Base-by-base conservation (phyloP, 2,797 vertebrate species). In the Pseudochirops corinnae region DNA sequence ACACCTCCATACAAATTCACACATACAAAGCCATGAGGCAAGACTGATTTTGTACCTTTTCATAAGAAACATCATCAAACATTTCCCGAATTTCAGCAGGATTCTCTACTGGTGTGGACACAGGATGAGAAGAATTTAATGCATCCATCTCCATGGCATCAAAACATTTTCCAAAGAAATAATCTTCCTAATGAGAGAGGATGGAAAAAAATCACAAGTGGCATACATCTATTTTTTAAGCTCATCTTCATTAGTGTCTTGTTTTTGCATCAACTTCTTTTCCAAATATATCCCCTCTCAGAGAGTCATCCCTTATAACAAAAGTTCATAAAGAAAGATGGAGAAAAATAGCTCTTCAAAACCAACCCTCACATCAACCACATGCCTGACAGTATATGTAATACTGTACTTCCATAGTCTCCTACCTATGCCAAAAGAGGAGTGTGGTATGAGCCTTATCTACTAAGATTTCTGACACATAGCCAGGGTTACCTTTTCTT, bases 41-140 rank as follows among this genome's bases (percentile, higher is more conserved):
- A 74, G 4, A 60, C 91, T 82, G 13, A 28, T 29, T 56, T 90
- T 93, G 97, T 98, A 99, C 99, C 99, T 99, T 99, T 28, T 99
- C 99, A 57, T 99, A 99, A 1, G 99, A 99, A 94, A 99, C 99
- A 0, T 99, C 98, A 91, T 99, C 99, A 95, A 99, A 99, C 99
- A 99, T 99, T 98, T 99, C 99, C 98, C 98, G 98, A 98, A 99
- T 99, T 98, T 99, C 99, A 90, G 99, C 98, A 96, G 99, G 99
- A 97, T 99, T 99, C 98, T 99, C 99, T 95, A 99, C 99, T 0
- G 98, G 98, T 46, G 98, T 99, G 82, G 99, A 99, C 91, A 99
- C 97, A 0, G 99, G 99, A 94, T 99, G 99, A 62, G 99, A 99
- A 4, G 99, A 99, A 98, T 98, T 99, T 58, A 99, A 98, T 2